Evolutionary conservation across 2,113 vertebrate species (phyloP).

Genomic region (Forbesichthys agassizii): DNA sequence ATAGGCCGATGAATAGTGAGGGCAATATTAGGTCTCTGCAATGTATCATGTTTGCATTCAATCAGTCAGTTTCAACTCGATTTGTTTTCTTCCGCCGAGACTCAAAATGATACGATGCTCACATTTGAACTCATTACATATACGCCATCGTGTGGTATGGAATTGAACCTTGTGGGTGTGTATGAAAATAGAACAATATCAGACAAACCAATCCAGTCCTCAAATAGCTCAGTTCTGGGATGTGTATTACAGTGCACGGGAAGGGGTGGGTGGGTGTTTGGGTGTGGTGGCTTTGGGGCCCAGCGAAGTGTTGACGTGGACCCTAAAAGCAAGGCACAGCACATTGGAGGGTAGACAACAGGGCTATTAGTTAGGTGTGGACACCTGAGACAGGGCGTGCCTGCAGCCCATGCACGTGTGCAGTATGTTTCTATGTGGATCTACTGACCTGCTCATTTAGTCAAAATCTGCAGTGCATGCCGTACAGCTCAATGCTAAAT

Average conservation of each 20-base stretch:
- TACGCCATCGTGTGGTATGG: background rate
- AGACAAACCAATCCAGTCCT: background rate
- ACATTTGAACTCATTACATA: too few relatives aligned
- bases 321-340: conserved; percentile 75
- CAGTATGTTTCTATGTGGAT: conserved; percentile 49
- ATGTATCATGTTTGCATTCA: background rate
- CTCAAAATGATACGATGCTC: too few relatives aligned
- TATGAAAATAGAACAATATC: background rate
- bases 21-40: background rate
- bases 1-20: background rate
- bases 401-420: background rate
- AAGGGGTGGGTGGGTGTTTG: background rate
- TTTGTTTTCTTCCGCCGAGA: too few relatives aligned
- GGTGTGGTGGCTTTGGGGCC: conserved; percentile 21
- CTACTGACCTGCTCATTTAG: conserved; percentile 85
- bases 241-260: conserved; percentile 68
- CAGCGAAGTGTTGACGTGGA: conserved; percentile 62
- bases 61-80: background rate
- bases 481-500: background rate
- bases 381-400: conserved; percentile 72
- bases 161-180: background rate
- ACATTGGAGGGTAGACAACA: conserved; percentile 86
- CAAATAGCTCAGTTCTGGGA: background rate
- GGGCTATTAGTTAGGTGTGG: conserved; percentile 82
- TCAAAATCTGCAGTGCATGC: conserved; percentile 60